Evolutionary conservation across 2,888 invertebrate genomes (phyloP), one percentile per base, ranked within the genome.

Genomic region (Ametastegia equiseti): DNA sequence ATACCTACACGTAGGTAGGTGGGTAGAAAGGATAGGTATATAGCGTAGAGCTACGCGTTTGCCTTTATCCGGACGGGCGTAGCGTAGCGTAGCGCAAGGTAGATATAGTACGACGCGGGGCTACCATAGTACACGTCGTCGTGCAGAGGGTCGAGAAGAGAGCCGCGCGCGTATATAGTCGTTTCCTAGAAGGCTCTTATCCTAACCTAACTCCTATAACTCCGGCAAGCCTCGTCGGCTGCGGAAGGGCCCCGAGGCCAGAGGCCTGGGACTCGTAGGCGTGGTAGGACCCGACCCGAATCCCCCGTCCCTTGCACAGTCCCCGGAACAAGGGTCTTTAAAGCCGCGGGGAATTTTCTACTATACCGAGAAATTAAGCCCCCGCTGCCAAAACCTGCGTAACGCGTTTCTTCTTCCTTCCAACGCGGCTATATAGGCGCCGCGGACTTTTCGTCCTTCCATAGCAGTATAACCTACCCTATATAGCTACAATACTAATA

Each of bases 221-320:
- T 78, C 75, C 19, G 33, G 33, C 45, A 30, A 78, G 36, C 33
- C 75, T 75, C n/a, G n/a, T n/a, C 36, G 36, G 89, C 86, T 86
- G 87, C 83, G 87, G 92, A 92, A 92, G 92, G 92, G 90, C 92
- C 92, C 92, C 92, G 93, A 93, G 93, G 93, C 93, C 93, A 92
- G n/a, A n/a, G 93, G 93, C 93, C 45, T 33, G 45, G 81, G 47
- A 69, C 39, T 77, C 80, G 50, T 69, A 69, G 80, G 65, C 69
- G 81, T 77, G 81, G 80, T 67, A 79, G 75, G 83, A 81, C 73
- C 80, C 81, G 63, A 42, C 60, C 85, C 85, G 86, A 54, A 54
- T 67, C 15, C 42, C 71, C 54, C 39, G 75, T 75, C 47, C 69
- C 39, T 69, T 27, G 5, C 57, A 19, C 39, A 33, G 47, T 79